Evolutionary conservation across 2,888 invertebrate genomes (phyloP).

Genomic region (Microplitis manilae): DNA sequence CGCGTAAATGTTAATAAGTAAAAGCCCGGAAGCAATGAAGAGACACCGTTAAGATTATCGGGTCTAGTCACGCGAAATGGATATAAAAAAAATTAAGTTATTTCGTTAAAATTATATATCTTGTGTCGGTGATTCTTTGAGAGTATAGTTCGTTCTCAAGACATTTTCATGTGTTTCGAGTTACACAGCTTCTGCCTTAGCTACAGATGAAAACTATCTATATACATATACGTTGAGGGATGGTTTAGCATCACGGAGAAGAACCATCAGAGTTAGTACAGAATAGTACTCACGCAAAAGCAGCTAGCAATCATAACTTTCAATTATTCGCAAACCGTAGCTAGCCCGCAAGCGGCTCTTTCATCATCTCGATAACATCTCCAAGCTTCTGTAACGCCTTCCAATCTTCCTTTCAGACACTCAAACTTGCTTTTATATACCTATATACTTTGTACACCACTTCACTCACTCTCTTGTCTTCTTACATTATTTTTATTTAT

Average conservation of each 20-base stretch:
- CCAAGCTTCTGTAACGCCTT: conserved; percentile 41
- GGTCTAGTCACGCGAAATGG: conserved; percentile 32
- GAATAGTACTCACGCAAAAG: conserved; percentile 16
- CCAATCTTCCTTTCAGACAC: conserved; percentile 33
- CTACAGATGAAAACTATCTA: background rate
- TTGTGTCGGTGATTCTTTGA: background rate
- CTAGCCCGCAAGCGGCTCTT: conserved; percentile 47
- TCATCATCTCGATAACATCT: conserved; percentile 60
- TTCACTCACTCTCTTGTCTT: background rate
- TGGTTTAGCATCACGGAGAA: background rate
- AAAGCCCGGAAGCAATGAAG: conserved; percentile 31
- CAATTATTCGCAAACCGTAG: conserved; percentile 56
- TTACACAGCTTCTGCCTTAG: background rate
- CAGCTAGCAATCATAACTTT: conserved; percentile 55
- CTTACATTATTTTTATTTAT: conserved; percentile 7
- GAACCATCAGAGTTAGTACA: background rate
- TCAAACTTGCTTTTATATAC: background rate
- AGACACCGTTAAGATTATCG: conserved; percentile 14
- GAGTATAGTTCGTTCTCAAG: background rate
- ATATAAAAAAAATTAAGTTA: background rate
- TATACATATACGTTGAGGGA: background rate
- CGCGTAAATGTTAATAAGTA: conserved; percentile 12
- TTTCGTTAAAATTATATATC: conserved; percentile 13
- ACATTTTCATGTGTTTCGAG: background rate
- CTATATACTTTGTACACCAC: background rate